Conservation (phyloP, 2,113 vertebrate species). For the Anhinga anhinga region DNA sequence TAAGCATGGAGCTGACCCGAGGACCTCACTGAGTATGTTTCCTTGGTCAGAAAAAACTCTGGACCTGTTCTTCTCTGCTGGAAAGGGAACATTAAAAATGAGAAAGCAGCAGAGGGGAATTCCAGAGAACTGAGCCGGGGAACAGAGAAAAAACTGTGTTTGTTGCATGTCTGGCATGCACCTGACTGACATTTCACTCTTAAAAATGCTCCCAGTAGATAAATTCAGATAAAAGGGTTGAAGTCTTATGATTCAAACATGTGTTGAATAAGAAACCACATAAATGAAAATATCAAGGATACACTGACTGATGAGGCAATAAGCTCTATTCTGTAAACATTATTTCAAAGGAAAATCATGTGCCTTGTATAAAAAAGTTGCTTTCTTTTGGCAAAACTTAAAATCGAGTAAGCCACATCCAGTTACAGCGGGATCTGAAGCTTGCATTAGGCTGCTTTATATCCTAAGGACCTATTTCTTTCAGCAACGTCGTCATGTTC, state of each 20-base stretch:
- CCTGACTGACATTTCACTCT: constrained; percentile 61
- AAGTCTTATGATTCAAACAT: constrained; percentile 62
- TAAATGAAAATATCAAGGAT: constrained; percentile 68
- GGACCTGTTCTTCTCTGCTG: not conserved
- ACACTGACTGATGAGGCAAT: constrained; percentile 59
- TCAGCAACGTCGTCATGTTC: not conserved
- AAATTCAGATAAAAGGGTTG: constrained; percentile 40
- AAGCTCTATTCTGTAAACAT: constrained; percentile 61
- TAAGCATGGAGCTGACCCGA: not conserved
- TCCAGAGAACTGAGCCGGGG: not conserved
- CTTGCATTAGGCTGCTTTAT: not conserved
- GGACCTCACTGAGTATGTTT: not conserved
- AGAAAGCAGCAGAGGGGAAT: constrained; percentile 29
- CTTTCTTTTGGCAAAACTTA: constrained; percentile 43
- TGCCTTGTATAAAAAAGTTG: constrained; percentile 38
- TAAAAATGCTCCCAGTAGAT: constrained; percentile 49
- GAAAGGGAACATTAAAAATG: not conserved
- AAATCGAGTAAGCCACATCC: constrained; percentile 15
- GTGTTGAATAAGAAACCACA: constrained; percentile 61
- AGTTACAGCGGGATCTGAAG: not conserved
- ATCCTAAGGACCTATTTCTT: not conserved
- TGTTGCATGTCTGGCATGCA: constrained; percentile 31
- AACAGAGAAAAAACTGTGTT: not conserved
- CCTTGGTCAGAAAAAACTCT: not conserved
- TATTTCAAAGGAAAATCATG: constrained; percentile 60